These are phyloP conservation scores for Ceratitis capitata DNA, from an alignment of 1,140 invertebrate genomes.

Conservation along the genomic window DNA sequence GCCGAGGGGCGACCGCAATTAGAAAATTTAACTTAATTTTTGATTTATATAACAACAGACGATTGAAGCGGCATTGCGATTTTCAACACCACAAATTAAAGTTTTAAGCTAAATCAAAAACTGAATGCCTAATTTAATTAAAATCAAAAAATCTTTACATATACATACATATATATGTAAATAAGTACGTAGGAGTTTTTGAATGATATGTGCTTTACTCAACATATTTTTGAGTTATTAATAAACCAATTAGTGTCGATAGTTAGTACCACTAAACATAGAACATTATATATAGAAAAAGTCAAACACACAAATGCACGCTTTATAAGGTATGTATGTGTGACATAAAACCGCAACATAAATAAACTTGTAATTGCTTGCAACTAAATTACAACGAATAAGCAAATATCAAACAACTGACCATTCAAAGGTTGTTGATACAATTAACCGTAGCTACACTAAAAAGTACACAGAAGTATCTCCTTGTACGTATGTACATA, in stretches of 20 bases:
- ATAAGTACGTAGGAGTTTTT: too few relatives aligned
- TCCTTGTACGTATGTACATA: not conserved
- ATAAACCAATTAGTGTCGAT: not conserved
- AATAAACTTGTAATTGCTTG: constrained; percentile 11
- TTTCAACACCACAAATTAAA: not conserved
- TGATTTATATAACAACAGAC: too few relatives aligned
- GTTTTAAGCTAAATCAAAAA: not conserved
- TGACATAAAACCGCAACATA: not conserved
- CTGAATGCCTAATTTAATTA: constrained; percentile 1
- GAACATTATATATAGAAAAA: not conserved
- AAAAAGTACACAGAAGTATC: not conserved
- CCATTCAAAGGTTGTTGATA: not conserved
- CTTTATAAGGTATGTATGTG: too few relatives aligned
- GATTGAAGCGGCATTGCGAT: not conserved
- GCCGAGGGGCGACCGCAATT: too few relatives aligned
- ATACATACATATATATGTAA: not conserved
- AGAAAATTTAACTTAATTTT: too few relatives aligned
- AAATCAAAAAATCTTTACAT: too few relatives aligned
- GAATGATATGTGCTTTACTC: too few relatives aligned
- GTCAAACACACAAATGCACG: not conserved
- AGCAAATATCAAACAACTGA: not conserved
- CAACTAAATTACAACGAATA: not conserved
- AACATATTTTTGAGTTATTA: not conserved
- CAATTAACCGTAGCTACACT: not conserved
- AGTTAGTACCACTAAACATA: not conserved